A percentile compares a stretch with the other conserved stretches of the same genome.
These are phyloP conservation scores for Blennius ocellaris DNA, from an alignment of 2,113 vertebrate species.

Conservation along the genomic window DNA sequence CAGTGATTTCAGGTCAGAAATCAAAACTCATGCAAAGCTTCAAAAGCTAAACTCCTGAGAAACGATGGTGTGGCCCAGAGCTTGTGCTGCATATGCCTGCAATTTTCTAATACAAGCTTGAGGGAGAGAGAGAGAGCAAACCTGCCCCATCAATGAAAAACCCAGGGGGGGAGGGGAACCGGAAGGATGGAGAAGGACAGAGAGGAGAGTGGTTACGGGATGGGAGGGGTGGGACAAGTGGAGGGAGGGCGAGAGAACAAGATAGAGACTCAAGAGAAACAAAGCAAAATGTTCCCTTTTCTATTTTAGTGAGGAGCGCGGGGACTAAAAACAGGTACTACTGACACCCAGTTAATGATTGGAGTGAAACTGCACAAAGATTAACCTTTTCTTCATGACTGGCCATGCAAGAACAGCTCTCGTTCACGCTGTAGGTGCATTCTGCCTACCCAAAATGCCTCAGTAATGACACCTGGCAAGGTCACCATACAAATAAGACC, in stretches of 20 bases:
- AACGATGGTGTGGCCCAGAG: constrained; percentile 30
- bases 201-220: constrained; percentile 74
- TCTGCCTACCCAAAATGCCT: constrained; percentile 54
- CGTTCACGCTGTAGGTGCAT: constrained; percentile 9
- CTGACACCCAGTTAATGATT: constrained; percentile 76
- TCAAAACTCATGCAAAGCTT: neutral
- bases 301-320: constrained; percentile 73
- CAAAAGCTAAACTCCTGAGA: neutral
- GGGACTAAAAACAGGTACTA: constrained; percentile 63
- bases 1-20: neutral
- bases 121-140: constrained; percentile 55
- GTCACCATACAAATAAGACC: constrained; percentile 66
- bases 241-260: constrained; percentile 54
- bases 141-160: constrained; percentile 77
- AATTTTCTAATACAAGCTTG: constrained; percentile 58
- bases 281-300: constrained; percentile 78
- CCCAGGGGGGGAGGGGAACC: constrained; percentile 68
- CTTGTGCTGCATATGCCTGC: constrained; percentile 54
- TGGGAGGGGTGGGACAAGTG: constrained; percentile 69
- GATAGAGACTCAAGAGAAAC: constrained; percentile 72
- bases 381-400: constrained; percentile 47
- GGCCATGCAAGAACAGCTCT: constrained; percentile 15
- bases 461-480: constrained; percentile 75
- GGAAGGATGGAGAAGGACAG: constrained; percentile 80
- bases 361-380: constrained; percentile 59